phyloP scores from a whole-genome alignment of 2,797 vertebrate species.

The Varecia variegata region DNA sequence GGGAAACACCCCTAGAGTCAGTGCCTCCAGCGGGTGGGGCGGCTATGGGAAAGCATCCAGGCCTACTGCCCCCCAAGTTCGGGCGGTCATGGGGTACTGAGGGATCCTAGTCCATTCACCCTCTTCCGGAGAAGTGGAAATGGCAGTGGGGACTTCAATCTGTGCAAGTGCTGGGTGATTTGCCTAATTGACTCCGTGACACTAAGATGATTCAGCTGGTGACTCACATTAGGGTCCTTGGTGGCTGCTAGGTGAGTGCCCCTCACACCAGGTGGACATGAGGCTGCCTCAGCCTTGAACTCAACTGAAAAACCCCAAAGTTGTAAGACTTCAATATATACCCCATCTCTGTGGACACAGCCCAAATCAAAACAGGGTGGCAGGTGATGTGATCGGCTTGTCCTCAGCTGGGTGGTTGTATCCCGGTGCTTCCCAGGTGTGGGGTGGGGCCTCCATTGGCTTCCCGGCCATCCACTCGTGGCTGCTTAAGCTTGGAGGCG shows the following conservation, averaged over 20 bases:
- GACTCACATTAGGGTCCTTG: background rate
- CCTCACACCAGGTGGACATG: background rate
- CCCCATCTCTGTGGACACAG: background rate
- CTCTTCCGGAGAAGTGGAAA: background rate
- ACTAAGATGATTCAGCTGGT: background rate
- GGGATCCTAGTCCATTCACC: background rate
- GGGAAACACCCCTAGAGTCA: background rate
- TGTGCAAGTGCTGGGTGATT: background rate
- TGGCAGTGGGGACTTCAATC: background rate
- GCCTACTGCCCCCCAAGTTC: no score
- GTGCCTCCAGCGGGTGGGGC: background rate
- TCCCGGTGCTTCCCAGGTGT: background rate
- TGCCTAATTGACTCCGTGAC: background rate
- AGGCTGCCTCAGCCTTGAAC: background rate
- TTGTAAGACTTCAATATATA: background rate
- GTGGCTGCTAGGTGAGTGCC: background rate
- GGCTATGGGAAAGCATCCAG: background rate
- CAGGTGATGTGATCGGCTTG: background rate
- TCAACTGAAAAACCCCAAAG: background rate
- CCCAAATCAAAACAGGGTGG: background rate
- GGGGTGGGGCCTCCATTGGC: background rate
- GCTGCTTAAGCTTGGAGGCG: background rate
- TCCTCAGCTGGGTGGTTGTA: background rate
- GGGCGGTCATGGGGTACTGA: background rate
- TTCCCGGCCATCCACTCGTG: accelerated